Evolutionary conservation across 2,113 vertebrate genomes (phyloP).

Genomic region (Taurulus bubalis): DNA sequence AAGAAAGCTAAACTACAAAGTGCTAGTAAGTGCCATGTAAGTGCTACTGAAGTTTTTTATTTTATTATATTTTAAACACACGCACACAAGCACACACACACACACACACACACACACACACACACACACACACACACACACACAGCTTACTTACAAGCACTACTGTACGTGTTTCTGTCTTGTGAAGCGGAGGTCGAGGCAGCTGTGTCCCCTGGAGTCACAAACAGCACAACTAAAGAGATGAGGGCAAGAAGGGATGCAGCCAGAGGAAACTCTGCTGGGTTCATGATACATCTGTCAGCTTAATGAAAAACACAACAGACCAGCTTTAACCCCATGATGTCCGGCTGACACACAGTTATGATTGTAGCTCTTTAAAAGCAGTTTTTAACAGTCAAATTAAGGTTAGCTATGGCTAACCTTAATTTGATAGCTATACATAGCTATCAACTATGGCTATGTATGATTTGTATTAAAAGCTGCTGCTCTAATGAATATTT

Average conservation of each 20-base stretch:
- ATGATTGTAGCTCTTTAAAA: background rate
- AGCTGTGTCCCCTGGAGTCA: constrained; percentile 18
- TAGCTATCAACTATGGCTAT: too few species aligned
- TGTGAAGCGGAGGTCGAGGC: constrained; percentile 15
- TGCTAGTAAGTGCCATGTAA: too few species aligned
- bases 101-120: background rate
- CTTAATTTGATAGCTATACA: too few species aligned
- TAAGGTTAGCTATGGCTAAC: background rate
- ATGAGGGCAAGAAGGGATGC: background rate
- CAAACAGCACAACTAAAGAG: background rate
- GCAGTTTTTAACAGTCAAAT: background rate
- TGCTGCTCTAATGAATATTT: background rate
- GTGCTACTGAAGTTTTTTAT: too few species aligned
- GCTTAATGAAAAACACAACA: constrained; percentile 11
- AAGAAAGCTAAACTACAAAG: too few species aligned
- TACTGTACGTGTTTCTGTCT: constrained; percentile 24
- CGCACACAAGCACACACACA: background rate
- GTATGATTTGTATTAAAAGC: background rate
- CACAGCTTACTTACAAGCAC: background rate
- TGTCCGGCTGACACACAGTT: background rate
- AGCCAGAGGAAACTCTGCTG: background rate
- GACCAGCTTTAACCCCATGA: background rate
- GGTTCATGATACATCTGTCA: background rate
- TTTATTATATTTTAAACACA: background rate
- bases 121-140: background rate